Evolutionary conservation across 2,797 vertebrate species (phyloP).

Genomic region (Ciconia nigra): DNA sequence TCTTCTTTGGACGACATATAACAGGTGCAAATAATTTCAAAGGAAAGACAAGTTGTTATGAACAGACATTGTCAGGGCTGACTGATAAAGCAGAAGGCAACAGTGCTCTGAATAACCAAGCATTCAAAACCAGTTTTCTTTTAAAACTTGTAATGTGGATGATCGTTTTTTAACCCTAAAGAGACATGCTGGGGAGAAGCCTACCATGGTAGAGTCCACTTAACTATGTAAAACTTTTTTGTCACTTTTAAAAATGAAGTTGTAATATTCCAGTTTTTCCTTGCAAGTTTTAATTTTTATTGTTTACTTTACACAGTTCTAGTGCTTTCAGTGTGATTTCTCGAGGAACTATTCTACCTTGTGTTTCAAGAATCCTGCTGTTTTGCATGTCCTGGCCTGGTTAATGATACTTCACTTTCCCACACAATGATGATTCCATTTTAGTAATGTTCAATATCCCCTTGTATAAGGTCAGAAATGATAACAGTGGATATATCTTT

Average conservation of each 20-base stretch:
- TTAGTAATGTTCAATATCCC: background rate
- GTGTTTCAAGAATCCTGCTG: background rate
- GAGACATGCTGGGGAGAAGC: background rate
- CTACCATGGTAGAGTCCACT: background rate
- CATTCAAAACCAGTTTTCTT: background rate
- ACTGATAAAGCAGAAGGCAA: background rate
- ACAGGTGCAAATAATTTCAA: conserved; percentile 13
- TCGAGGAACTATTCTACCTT: background rate
- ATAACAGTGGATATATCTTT: background rate
- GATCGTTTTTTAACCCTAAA: background rate
- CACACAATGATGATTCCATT: background rate
- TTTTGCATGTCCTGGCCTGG: background rate
- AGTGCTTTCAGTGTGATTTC: background rate
- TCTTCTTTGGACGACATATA: background rate
- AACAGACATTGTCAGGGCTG: background rate
- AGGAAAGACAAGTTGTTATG: background rate
- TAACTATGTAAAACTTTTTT: background rate
- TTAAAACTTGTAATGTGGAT: background rate
- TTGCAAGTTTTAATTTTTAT: background rate
- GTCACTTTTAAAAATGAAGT: background rate
- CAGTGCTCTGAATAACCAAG: background rate
- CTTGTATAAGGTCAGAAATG: background rate
- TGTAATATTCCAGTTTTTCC: background rate
- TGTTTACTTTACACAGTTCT: background rate
- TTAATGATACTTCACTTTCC: background rate